phyloP scores from a whole-genome alignment of 2,797 vertebrate species.

The Lepilemur septentrionalis region DNA sequence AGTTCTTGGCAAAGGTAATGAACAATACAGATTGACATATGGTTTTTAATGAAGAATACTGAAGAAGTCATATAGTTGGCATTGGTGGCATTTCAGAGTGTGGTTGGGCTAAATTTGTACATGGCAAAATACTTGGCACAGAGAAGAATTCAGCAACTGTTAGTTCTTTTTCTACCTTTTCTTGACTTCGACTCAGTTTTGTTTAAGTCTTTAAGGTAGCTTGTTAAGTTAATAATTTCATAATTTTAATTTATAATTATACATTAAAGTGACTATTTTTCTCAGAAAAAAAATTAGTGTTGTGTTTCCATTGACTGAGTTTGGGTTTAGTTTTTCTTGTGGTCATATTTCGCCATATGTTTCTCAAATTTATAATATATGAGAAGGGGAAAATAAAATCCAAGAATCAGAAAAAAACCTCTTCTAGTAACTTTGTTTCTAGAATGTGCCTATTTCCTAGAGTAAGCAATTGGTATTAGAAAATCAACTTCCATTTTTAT shows the following conservation, averaged over 20 bases:
- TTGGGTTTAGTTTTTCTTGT: background rate
- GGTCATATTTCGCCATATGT: background rate
- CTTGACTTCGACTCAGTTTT: background rate
- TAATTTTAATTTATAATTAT: background rate
- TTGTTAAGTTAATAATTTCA: background rate
- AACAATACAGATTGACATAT: background rate
- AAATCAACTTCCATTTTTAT: conserved; percentile 64
- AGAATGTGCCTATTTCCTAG: conserved; percentile 23
- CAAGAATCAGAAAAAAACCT: background rate
- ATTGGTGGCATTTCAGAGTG: background rate
- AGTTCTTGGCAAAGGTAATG: background rate
- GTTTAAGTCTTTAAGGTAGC: background rate
- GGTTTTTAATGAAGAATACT: background rate
- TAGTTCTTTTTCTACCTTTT: background rate
- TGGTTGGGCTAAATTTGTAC: background rate
- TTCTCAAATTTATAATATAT: background rate
- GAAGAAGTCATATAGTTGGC: background rate
- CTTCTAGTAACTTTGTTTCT: conserved; percentile 36
- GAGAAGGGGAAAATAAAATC: conserved; percentile 23
- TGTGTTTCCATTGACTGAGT: background rate
- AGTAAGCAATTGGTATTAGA: conserved; percentile 55
- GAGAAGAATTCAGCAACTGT: background rate
- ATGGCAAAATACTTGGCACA: too few relatives aligned
- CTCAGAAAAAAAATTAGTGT: background rate
- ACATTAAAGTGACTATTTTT: background rate